A percentile compares a stretch with the other conserved stretches of the same genome.
These are phyloP conservation scores for Chaetodon trifascialis DNA, from an alignment of 2,113 vertebrate species.

Conservation along the genomic window DNA sequence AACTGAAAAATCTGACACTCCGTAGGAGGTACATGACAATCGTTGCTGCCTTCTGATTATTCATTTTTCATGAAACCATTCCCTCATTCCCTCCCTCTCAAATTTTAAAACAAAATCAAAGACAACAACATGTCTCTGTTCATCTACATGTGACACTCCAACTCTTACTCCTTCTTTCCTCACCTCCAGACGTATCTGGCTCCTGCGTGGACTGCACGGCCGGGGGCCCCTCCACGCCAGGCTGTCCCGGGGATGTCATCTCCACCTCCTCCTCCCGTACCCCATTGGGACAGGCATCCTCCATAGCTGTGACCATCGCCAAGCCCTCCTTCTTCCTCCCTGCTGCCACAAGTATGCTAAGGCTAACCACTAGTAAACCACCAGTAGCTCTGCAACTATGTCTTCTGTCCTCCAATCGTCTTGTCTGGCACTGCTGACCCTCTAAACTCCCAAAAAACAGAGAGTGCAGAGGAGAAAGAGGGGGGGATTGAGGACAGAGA, in stretches of 20 bases:
- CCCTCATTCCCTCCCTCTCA: not conserved
- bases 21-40: not conserved
- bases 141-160: not conserved
- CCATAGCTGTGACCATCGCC: conserved; percentile 80
- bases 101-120: conserved; percentile 6
- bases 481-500: conserved; percentile 31
- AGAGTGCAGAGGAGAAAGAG: not conserved
- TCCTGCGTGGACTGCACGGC: conserved; percentile 62
- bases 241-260: conserved; percentile 56
- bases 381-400: conserved; percentile 52
- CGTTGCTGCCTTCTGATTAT: not conserved
- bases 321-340: conserved; percentile 55
- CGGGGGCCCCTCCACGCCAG: conserved; percentile 45
- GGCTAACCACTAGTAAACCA: conserved; percentile 60
- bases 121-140: not conserved
- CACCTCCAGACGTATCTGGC: conserved; percentile 76
- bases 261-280: conserved; percentile 66
- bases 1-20: not conserved
- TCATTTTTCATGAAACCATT: not conserved
- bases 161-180: conserved; percentile 53
- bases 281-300: conserved; percentile 77
- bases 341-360: conserved; percentile 68
- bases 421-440: conserved; percentile 54
- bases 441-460: conserved; percentile 36
- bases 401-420: conserved; percentile 58